Percentiles rank a stretch among this genome's conserved stretches.
Conservation (phyloP, 2,113 vertebrate species). For the Nothobranchius kuhntae region DNA sequence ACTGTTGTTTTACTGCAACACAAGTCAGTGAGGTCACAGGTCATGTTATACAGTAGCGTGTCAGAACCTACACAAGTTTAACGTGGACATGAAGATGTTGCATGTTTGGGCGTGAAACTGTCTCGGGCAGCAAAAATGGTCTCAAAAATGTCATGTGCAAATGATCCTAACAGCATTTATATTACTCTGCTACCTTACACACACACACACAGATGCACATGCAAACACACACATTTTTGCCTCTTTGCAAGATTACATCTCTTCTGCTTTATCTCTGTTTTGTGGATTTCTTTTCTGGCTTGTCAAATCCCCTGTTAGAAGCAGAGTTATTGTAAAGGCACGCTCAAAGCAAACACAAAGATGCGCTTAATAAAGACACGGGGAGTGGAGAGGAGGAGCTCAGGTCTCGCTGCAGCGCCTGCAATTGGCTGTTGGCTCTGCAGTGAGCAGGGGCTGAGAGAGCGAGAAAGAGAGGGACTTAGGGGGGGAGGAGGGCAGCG, state of each 20-base stretch:
- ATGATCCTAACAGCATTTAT: slow-evolving; percentile 9
- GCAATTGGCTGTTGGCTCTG: slow-evolving; percentile 78
- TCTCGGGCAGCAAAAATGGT: neutral
- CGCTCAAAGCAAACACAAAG: slow-evolving; percentile 80
- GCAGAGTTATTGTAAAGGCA: slow-evolving; percentile 77
- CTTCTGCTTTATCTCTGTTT: slow-evolving; percentile 20
- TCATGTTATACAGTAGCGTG: too few species aligned
- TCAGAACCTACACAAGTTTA: too few species aligned
- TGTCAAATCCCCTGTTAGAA: slow-evolving; percentile 40
- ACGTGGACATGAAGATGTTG: too few species aligned
- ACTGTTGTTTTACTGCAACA: too few species aligned
- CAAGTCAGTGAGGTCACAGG: too few species aligned
- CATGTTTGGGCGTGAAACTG: too few species aligned
- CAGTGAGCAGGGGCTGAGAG: slow-evolving; percentile 65
- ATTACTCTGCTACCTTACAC: neutral
- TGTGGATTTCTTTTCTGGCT: slow-evolving; percentile 27
- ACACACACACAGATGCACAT: neutral
- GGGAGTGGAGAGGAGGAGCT: slow-evolving; percentile 72
- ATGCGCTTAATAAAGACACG: slow-evolving; percentile 85
- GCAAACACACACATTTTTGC: neutral
- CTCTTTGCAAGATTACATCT: slow-evolving; percentile 1
- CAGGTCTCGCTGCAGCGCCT: slow-evolving; percentile 52
- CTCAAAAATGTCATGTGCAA: slow-evolving; percentile 3
- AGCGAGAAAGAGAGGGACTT: slow-evolving; percentile 47
- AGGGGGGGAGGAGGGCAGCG: slow-evolving; percentile 55